Conservation (phyloP, 2,797 vertebrate species). For the Kryptolebias ocellatus region DNA sequence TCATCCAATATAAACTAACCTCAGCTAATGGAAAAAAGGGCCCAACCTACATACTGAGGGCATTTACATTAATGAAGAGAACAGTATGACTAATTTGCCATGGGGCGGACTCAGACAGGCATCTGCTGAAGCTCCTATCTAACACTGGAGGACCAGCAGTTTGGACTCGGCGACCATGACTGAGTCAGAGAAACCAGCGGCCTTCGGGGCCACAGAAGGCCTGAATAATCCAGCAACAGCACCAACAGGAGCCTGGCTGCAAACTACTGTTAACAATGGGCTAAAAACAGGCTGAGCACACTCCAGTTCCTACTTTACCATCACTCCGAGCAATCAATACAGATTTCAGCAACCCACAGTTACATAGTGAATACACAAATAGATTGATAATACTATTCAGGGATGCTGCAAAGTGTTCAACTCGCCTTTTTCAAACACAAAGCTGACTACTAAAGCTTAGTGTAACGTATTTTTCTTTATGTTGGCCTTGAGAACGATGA, state of each 20-base stretch:
- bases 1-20: slow-evolving; percentile 27
- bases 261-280: slow-evolving; percentile 19
- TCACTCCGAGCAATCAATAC: neutral
- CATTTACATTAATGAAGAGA: slow-evolving; percentile 55
- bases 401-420: slow-evolving; percentile 7
- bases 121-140: slow-evolving; percentile 58
- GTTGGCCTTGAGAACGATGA: slow-evolving; percentile 34
- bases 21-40: slow-evolving; percentile 35
- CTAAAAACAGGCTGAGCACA: slow-evolving; percentile 6
- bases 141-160: slow-evolving; percentile 50
- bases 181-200: slow-evolving; percentile 37
- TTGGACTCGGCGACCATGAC: slow-evolving; percentile 33
- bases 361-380: neutral
- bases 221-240: slow-evolving; percentile 27
- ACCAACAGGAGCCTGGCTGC: slow-evolving; percentile 10
- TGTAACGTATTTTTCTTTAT: slow-evolving; percentile 40
- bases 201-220: slow-evolving; percentile 16
- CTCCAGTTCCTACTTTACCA: neutral
- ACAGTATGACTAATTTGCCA: slow-evolving; percentile 52
- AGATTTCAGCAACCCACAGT: neutral
- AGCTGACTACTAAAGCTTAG: slow-evolving; percentile 14
- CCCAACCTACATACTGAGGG: slow-evolving; percentile 41
- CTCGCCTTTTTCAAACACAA: slow-evolving; percentile 27
- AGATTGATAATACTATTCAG: neutral
- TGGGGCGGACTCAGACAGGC: slow-evolving; percentile 40